Base-by-base conservation (phyloP, 2,797 vertebrate genomes). In the Astyanax mexicanus region DNA sequence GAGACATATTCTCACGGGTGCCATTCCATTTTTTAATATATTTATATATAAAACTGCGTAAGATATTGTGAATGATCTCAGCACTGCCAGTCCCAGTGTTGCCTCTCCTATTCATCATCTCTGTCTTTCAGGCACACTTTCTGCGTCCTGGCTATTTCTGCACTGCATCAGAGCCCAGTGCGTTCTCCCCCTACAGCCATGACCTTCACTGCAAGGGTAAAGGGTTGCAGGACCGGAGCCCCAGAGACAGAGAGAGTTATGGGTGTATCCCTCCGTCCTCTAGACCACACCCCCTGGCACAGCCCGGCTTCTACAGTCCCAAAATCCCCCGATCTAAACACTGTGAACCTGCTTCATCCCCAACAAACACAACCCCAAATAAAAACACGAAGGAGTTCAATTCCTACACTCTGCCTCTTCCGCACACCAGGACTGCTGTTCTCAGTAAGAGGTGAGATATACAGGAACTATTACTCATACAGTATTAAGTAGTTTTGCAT, bases 241-340 rank as follows among this genome's bases (percentile, higher is more conserved):
- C 58, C 1, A 60, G 75, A 57, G 74, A 42, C 42, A 61, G 42
- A 25, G 38, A 44, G 58, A 19, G 23, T 21, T 49, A 52, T 32
- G 27, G 23, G 23, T 21, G 1, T 40, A 62, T 38, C 23, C 38
- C 51, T 19, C 21, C 27, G 15, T 57, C 75, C 21, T 72, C 23
- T 38, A 55, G 29, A 51, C 58, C 57, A 51, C 64, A 78, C 58
- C 81, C 73, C 25, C 70, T 79, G 21, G 58, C 79, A 70, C 79
- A 79, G 66, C 76, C 79, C 2, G 82, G 82, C 29, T 83, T 81
- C 54, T 76, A 79, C 69, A 83, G 79, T 70, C 76, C 79, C 19
- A 69, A 81, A 68, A 71, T 79, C 49, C 69, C 61, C 29, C 79
- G 73, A 19, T 76, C 79, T 35, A 81, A 69, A 55, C 52, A 68